Base-by-base conservation (phyloP, 2,797 vertebrate species). In the Sternarchorhynchus goeldii region DNA sequence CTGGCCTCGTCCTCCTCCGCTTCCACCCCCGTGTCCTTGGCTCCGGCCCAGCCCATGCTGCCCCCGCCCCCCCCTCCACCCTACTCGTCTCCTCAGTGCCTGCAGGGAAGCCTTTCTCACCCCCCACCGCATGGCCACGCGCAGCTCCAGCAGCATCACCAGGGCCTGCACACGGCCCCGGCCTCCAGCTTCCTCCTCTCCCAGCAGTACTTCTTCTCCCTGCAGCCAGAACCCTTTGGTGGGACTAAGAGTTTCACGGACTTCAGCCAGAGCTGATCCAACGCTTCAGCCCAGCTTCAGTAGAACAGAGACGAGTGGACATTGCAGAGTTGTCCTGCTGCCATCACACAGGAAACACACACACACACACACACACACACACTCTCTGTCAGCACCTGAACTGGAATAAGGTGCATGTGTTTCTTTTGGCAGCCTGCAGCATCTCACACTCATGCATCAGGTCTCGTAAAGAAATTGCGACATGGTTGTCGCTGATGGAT, bases 151-250 rank as follows among this genome's bases (percentile, higher is more conserved):
- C 76, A 85, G 55, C 79, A 86, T 0, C 71, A 93, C 63, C 95
- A 91, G 78, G 79, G 86, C 6, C 45, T 73, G 64, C 80, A 76
- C 34, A 29, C 50, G 1, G 29, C 89, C 17, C 91, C 91, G 85
- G 80, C 74, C 73, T 17, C 95, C 0, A 91, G 93, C 34, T 98
- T 97, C 88, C 92, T 97, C 64, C 89, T 96, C 78, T 94, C 96
- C 0, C 93, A 96, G n/a, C 97, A 96, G 1, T 98, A 95, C 90
- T 96, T 97, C 79, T 98, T 95, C 85, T 93, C 96, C 0, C 85
- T 97, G 79, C 95, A 95, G 85, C 89, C 95, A 0, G 97, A 98
- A 55, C 88, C 94, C 29, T 93, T 95, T 8, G 56, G 93, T 0
- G 85, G 91, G 0, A 91, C 93, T 82, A 98, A 98, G 86, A 92